phyloP scores from a whole-genome alignment of 2,113 vertebrate genomes.

The Hippocampus barbouri region DNA sequence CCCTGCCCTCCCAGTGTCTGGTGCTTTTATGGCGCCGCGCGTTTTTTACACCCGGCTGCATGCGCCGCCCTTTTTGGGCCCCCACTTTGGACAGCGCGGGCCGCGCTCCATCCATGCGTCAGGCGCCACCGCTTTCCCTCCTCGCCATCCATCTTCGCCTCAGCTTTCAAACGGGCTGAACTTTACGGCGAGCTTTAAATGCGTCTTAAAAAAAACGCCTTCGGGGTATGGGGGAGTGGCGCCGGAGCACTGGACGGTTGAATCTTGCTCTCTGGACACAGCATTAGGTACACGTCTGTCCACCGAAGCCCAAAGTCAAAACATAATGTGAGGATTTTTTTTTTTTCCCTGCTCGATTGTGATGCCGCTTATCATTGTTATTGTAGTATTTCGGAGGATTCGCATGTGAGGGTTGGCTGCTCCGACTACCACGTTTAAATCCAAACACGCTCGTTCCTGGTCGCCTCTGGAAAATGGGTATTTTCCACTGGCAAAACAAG shows the following conservation, averaged over 20 bases:
- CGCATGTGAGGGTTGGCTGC: too few species aligned
- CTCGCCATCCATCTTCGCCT: slow-evolving; percentile 37
- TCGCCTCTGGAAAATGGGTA: too few species aligned
- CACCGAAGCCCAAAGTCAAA: too few species aligned
- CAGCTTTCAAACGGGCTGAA: slow-evolving; percentile 42
- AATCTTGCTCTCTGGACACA: neutral
- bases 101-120: slow-evolving; percentile 41
- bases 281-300: neutral
- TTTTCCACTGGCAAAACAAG: too few species aligned
- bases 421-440: too few species aligned
- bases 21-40: slow-evolving; percentile 47
- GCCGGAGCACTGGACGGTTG: neutral
- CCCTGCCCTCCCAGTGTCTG: slow-evolving; percentile 15
- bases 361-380: too few species aligned
- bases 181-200: slow-evolving; percentile 27
- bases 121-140: slow-evolving; percentile 17
- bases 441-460: too few species aligned
- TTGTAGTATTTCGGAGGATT: too few species aligned
- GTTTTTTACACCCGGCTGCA: slow-evolving; percentile 37
- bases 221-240: slow-evolving; percentile 15
- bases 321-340: too few species aligned
- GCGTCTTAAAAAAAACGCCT: slow-evolving; percentile 22
- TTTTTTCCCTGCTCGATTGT: too few species aligned
- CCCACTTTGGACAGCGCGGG: slow-evolving; percentile 55
- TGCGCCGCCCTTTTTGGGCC: slow-evolving; percentile 42